These are phyloP conservation scores for Orchesella cincta DNA, from an alignment of 1,140 invertebrate species.

Conservation along the genomic window DNA sequence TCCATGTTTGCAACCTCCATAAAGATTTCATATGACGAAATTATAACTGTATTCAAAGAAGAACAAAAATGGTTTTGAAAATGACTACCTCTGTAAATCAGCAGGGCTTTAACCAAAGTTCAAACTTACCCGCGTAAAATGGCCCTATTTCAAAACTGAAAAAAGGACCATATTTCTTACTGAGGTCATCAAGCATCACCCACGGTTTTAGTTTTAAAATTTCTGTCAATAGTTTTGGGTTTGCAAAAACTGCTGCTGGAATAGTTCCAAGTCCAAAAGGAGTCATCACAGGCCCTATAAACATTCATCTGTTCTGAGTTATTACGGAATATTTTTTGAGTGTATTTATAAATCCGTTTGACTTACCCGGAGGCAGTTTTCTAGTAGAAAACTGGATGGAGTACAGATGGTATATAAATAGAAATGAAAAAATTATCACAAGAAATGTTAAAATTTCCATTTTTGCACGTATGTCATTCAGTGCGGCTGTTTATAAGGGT, in stretches of 20 bases:
- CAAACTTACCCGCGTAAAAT: constrained; percentile 1
- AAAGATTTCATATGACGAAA: constrained; percentile 4
- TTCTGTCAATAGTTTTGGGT: neutral
- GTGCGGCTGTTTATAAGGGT: too few species aligned
- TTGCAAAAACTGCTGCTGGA: neutral
- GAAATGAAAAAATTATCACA: neutral
- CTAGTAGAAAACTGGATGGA: constrained; percentile 12
- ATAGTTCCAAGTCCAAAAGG: constrained; percentile 1
- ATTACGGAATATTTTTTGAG: too few species aligned
- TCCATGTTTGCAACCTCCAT: constrained; percentile 21
- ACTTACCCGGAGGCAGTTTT: constrained; percentile 25
- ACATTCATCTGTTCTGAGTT: neutral
- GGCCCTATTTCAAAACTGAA: neutral
- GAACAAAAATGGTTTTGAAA: neutral
- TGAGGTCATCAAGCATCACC: neutral
- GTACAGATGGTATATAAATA: neutral
- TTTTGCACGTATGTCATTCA: too few species aligned
- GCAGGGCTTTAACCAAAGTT: neutral
- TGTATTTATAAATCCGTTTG: too few species aligned
- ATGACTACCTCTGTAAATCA: neutral
- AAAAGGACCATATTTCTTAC: constrained; percentile 1
- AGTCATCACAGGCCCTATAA: neutral
- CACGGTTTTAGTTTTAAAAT: neutral
- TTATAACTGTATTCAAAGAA: neutral
- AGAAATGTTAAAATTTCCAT: constrained; percentile 6